Percentiles rank a stretch among this genome's conserved stretches.
Evolutionary conservation across 2,888 invertebrate genomes (phyloP).

Genomic region (Euproctis similis): DNA sequence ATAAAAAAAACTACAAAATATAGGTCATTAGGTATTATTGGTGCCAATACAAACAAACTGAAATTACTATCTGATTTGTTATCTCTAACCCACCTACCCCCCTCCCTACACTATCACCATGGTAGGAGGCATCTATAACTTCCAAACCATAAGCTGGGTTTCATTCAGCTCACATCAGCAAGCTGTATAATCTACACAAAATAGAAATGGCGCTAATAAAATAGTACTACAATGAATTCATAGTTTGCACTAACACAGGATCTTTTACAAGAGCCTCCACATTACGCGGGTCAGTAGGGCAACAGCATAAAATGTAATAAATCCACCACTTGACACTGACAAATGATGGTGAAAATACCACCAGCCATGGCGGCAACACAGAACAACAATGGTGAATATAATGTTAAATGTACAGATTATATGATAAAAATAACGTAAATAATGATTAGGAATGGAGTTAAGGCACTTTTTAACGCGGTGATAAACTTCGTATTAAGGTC

Average conservation of each 20-base stretch:
- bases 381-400: conserved; percentile 14
- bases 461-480: background rate
- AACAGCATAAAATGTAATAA: conserved; percentile 48
- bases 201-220: background rate
- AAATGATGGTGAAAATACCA: conserved; percentile 40
- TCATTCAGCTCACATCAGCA: background rate
- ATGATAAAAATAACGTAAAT: conserved; percentile 5
- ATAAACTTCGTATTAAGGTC: background rate
- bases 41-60: no score
- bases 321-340: conserved; percentile 51
- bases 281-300: conserved; percentile 37
- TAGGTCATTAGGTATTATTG: no score
- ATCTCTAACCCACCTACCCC: no score
- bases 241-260: conserved; percentile 3
- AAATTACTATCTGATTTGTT: no score
- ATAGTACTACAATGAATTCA: background rate
- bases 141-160: no score
- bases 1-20: no score
- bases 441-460: conserved; percentile 1
- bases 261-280: conserved; percentile 8
- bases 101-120: no score
- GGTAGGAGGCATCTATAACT: no score
- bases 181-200: background rate
- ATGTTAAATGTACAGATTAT: conserved; percentile 1
- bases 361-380: conserved; percentile 8